Base-by-base conservation (phyloP, 2,797 vertebrate species). In the Kryptolebias ocellatus region DNA sequence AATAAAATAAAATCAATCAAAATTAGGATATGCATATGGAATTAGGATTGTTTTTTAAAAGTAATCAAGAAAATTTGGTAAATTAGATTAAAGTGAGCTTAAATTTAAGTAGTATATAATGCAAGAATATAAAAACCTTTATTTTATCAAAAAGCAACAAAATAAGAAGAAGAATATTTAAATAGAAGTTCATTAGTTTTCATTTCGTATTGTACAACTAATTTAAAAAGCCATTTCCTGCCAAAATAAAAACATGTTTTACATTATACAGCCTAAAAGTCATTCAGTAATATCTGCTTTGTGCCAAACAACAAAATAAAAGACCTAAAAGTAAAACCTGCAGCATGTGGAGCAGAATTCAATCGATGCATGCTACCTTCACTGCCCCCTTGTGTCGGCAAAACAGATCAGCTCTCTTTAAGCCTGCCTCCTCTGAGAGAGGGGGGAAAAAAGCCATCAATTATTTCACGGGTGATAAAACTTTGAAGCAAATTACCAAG, bases 311-410 rank as follows among this genome's bases (percentile, higher is more conserved):
- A 57, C 64, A 71, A 78, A 74, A 71, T 49, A 67, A 76, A 73
- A 70, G 59, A 11, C 39, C 11, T 14, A 2, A 55, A 9, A 28
- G 31, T 57, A 53, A 42, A 20, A 8, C 20, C 39, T 71, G 50
- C 4, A 5, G 46, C 4, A 1, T 15, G 44, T 47, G 31, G 45
- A 16, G 37, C 46, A 62, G 8, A 49, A 71, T 76, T 76, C 59
- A 78, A 85, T 83, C 63, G 67, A 74, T 72, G 63, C 73, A 69
- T 1, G 72, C 34, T 20, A 17, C 9, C 84, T 70, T 59, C 37
- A 73, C 70, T 78, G 90, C 90, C 92, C 90, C 83, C 92, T 84
- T 80, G 91, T 92, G 93, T 77, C 37, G 0, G 63, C 16, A 10
- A 18, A 52, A 29, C 0, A 64, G 20, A 86, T 42, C 17, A 52